A percentile compares a stretch with the other conserved stretches of the same genome.
These are phyloP conservation scores for Alectura lathami DNA, from an alignment of 2,113 vertebrate species.

Conservation along the genomic window DNA sequence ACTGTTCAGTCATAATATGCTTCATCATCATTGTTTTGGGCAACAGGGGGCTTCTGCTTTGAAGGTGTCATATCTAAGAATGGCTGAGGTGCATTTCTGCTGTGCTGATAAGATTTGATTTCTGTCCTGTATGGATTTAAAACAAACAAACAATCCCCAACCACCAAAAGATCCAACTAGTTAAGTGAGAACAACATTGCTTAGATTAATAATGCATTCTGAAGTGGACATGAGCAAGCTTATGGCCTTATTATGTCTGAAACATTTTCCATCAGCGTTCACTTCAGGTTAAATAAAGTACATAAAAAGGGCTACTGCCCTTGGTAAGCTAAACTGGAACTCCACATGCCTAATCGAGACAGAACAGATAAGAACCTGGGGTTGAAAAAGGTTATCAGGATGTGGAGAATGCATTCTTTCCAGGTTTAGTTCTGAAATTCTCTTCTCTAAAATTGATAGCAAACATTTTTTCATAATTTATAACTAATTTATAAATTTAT, in stretches of 20 bases:
- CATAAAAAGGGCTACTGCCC: neutral
- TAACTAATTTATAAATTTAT: neutral
- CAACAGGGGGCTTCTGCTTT: neutral
- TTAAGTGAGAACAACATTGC: neutral
- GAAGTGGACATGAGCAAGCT: neutral
- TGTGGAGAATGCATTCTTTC: neutral
- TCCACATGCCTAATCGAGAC: neutral
- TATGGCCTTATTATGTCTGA: conserved; percentile 55
- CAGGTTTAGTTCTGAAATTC: neutral
- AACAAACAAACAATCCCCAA: neutral
- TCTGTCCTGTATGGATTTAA: neutral
- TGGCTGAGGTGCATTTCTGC: neutral
- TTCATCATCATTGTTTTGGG: neutral
- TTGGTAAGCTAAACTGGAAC: neutral
- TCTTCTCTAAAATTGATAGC: neutral
- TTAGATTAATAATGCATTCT: neutral
- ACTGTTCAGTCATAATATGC: neutral
- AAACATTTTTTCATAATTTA: neutral
- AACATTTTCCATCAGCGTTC: conserved; percentile 33
- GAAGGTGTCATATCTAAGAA: fast-evolving
- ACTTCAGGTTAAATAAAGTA: conserved; percentile 17
- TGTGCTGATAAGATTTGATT: neutral
- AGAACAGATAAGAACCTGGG: neutral
- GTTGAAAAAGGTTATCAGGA: neutral
- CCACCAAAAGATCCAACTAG: neutral